phyloP scores from a whole-genome alignment of 1,140 invertebrate genomes.

The Octopus sinensis region DNA sequence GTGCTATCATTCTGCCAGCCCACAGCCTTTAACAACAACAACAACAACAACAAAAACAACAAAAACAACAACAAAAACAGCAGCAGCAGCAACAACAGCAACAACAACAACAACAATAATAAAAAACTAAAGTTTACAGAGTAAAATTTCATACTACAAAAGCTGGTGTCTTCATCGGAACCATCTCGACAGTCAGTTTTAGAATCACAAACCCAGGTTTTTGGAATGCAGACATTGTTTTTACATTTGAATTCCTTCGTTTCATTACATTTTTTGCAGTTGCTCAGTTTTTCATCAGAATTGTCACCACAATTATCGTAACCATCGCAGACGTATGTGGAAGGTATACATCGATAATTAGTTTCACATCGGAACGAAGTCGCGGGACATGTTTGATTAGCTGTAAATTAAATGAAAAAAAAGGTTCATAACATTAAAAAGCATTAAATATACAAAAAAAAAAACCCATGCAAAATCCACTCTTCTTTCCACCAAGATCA shows the following conservation, averaged over 20 bases:
- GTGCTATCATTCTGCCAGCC: too few relatives aligned
- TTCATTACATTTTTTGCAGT: constrained; percentile 66
- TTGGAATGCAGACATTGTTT: constrained; percentile 88
- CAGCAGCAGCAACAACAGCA: too few relatives aligned
- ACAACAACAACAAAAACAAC: too few relatives aligned
- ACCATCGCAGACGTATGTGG: constrained; percentile 49
- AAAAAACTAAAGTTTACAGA: too few relatives aligned
- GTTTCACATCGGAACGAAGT: constrained; percentile 47
- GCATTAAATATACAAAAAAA: too few relatives aligned
- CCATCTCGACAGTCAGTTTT: constrained; percentile 98
- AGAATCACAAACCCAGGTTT: constrained; percentile 87
- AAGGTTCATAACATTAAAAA: too few relatives aligned
- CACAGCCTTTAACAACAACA: too few relatives aligned
- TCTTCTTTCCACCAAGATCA: too few relatives aligned
- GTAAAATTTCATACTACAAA: too few relatives aligned
- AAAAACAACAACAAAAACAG: too few relatives aligned
- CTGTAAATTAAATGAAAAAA: not conserved
- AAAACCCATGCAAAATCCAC: too few relatives aligned
- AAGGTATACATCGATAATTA: constrained; percentile 61
- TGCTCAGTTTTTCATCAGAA: constrained; percentile 88
- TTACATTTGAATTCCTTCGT: constrained; percentile 43
- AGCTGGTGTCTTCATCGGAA: constrained; percentile 74
- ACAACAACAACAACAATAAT: too few relatives aligned
- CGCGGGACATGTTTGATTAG: constrained; percentile 29
- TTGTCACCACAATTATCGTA: constrained; percentile 93